These are phyloP conservation scores for Anguilla rostrata DNA, from an alignment of 2,113 vertebrate genomes.

Conservation along the genomic window DNA sequence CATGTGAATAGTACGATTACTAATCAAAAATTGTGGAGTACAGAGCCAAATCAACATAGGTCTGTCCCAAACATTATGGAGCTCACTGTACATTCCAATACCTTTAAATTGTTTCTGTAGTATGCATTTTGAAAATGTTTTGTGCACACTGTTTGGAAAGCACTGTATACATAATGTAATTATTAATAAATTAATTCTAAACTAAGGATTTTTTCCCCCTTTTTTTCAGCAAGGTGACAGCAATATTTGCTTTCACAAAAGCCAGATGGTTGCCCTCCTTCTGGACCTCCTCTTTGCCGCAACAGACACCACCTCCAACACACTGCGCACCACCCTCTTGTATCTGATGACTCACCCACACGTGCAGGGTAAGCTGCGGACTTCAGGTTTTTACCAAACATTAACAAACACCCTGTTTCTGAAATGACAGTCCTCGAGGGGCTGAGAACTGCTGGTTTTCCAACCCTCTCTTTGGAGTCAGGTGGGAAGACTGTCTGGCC, in stretches of 20 bases:
- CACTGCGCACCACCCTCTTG: slow-evolving; percentile 19
- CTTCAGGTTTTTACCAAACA: not conserved
- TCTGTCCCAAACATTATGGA: too few species aligned
- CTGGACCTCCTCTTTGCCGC: slow-evolving; percentile 29
- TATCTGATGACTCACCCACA: slow-evolving; percentile 7
- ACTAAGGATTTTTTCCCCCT: not conserved
- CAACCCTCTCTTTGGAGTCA: too few species aligned
- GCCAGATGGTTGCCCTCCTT: not conserved
- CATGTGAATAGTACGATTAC: too few species aligned
- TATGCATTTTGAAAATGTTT: too few species aligned
- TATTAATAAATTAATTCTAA: not conserved
- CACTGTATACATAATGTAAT: too few species aligned
- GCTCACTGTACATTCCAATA: too few species aligned
- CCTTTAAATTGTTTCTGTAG: too few species aligned
- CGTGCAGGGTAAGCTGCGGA: not conserved
- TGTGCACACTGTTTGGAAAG: too few species aligned
- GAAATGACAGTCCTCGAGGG: too few species aligned
- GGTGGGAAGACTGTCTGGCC: too few species aligned
- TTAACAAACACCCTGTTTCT: not conserved
- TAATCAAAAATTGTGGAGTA: too few species aligned
- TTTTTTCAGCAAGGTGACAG: not conserved
- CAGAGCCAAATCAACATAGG: too few species aligned
- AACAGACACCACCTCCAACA: slow-evolving; percentile 27
- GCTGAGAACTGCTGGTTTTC: not conserved
- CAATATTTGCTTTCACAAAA: slow-evolving; percentile 15